Evolutionary conservation across 2,888 invertebrate species (phyloP), one percentile per base, ranked within the genome.

Genomic region (Tipula confusa): DNA sequence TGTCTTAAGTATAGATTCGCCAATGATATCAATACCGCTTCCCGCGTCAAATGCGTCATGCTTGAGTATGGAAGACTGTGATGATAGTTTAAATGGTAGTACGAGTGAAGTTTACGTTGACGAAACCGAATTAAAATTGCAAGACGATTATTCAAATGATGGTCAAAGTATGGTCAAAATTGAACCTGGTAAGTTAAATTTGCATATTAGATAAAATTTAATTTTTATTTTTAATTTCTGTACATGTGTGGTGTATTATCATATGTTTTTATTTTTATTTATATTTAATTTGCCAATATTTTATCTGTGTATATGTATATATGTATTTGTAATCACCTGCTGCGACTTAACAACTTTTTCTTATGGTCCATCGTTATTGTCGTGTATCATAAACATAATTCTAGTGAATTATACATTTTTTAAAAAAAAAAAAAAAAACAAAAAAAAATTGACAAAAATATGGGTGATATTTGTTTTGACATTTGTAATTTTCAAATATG

Each of bases 1-100:
- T 82, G 36, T 1, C 29, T 18, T 24, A 82, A 83, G 83, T n/a
- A 38, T 31, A 80, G 36, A 79, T 15, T 84, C 85, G 64, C 84
- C 85, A 29, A 83, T 85, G 15, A 85, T 84, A 82, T 84, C 85
- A 80, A 80, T 36, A 33, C 79, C 29, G 15, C 36, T 83, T 24
- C 43, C 48, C n/a, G 48, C 81, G 31, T 36, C 33, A 24, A 33
- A 29, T 79, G 79, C 15, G 24, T 29, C 83, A 29, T 29, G 80
- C 13, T 18, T 48, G 2, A 79, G 48, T 15, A 13, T 64, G 31
- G 79, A 79, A 2, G 83, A 83, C 15, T 64, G 79, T 83, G 43
- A 33, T 9, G 64, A 83, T 15, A 83, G 64, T 29, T 29, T 64
- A 15, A 83, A 83, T 79, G 83, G 79, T 1, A 83, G 83, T 83